Percentiles rank a stretch among this genome's conserved stretches.
Conservation (phyloP, 2,113 vertebrate species). For the Hemichromis elongatus region DNA sequence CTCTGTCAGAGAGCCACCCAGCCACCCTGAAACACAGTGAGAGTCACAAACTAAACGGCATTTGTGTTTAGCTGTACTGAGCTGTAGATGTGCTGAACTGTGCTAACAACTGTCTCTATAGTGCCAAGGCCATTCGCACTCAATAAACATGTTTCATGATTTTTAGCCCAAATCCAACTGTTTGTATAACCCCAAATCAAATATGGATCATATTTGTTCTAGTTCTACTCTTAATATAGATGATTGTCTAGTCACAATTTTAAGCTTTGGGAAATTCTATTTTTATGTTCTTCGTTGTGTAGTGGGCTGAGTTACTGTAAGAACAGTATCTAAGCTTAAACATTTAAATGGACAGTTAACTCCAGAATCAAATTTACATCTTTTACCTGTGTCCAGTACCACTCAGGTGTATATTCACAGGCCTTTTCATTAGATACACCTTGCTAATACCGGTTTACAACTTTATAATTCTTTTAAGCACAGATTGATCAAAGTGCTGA, state of each 20-base stretch:
- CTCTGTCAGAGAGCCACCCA: conserved; percentile 50
- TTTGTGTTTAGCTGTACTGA: conserved; percentile 36
- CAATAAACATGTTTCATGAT: not conserved
- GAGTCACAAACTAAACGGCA: conserved; percentile 23
- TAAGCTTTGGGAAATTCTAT: not conserved
- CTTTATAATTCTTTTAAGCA: not conserved
- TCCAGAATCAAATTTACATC: not conserved
- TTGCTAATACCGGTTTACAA: not conserved
- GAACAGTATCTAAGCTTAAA: not conserved
- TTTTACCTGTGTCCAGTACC: not conserved
- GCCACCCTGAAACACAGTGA: conserved; percentile 55
- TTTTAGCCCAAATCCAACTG: not conserved
- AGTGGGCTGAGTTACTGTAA: not conserved
- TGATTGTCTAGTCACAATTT: not conserved
- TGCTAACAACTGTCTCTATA: conserved; percentile 17
- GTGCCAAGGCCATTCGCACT: conserved; percentile 33
- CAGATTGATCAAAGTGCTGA: not conserved
- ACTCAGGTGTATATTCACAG: not conserved
- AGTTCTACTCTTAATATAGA: not conserved
- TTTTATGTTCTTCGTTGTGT: not conserved
- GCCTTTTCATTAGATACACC: not conserved
- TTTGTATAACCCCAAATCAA: not conserved
- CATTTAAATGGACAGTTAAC: not conserved
- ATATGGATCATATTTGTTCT: not conserved
- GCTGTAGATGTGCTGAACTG: conserved; percentile 16